phyloP scores from a whole-genome alignment of 1,140 invertebrate genomes.

The Hypsibius dujardini region DNA sequence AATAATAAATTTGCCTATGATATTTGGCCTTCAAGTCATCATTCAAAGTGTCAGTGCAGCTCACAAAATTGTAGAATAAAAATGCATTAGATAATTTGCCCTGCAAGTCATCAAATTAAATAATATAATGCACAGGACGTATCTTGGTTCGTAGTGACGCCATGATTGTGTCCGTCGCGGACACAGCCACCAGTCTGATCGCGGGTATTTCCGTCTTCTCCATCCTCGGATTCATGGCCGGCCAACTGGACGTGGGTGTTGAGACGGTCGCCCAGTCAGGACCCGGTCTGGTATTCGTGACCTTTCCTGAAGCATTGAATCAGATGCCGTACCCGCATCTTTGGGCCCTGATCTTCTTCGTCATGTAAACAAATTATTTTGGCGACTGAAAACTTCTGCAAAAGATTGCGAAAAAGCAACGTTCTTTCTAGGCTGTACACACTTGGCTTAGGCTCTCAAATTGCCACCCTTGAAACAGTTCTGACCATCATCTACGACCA shows the following conservation, averaged over 20 bases:
- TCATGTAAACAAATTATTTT: slow-evolving; percentile 18
- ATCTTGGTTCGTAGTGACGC: slow-evolving; percentile 41
- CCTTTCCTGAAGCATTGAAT: slow-evolving; percentile 27
- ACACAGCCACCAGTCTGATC: slow-evolving; percentile 34
- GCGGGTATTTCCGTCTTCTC: slow-evolving; percentile 35
- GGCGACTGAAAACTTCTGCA: background rate
- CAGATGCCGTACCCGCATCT: slow-evolving; percentile 20
- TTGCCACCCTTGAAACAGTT: slow-evolving; percentile 43
- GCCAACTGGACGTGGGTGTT: slow-evolving; percentile 25
- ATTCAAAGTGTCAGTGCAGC: too few species aligned
- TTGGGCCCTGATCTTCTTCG: slow-evolving; percentile 22
- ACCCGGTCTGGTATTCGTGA: slow-evolving; percentile 27
- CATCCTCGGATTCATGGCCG: slow-evolving; percentile 33
- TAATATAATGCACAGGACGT: background rate
- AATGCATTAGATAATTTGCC: too few species aligned
- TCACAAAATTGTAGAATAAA: too few species aligned
- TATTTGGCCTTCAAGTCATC: too few species aligned
- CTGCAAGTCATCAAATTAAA: background rate
- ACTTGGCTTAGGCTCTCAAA: slow-evolving; percentile 26
- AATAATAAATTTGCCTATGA: too few species aligned
- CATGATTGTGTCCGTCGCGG: slow-evolving; percentile 47
- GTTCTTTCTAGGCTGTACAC: slow-evolving; percentile 4
- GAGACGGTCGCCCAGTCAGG: slow-evolving; percentile 24
- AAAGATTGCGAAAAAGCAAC: background rate
- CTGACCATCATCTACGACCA: slow-evolving; percentile 58